These are phyloP conservation scores for Seira sanloemensis DNA, from an alignment of 2,888 invertebrate species.

Conservation along the genomic window DNA sequence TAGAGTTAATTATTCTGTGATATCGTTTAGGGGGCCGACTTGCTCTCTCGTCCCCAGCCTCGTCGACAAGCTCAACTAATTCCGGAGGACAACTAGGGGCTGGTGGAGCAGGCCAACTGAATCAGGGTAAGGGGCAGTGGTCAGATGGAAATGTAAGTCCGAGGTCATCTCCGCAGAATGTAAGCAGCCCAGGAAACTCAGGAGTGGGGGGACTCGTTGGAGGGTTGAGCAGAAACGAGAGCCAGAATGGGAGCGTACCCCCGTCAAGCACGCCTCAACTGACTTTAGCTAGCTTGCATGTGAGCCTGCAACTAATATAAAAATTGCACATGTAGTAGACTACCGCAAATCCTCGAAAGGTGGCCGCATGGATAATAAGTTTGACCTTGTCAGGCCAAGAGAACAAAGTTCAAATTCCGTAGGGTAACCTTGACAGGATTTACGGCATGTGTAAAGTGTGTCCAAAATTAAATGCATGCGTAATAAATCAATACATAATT, in stretches of 20 bases:
- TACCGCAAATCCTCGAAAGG: no score
- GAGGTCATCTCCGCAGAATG: constrained; percentile 47
- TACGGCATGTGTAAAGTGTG: no score
- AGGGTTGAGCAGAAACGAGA: background rate
- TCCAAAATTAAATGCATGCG: no score
- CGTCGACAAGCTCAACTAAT: constrained; percentile 59
- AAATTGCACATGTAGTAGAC: no score
- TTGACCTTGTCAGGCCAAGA: no score
- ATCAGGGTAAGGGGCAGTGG: constrained; percentile 59
- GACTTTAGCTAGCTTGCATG: constrained; percentile 67
- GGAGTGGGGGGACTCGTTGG: constrained; percentile 18
- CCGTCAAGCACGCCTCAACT: constrained; percentile 57
- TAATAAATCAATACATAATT: no score
- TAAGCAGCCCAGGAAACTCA: constrained; percentile 23
- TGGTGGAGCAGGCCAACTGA: constrained; percentile 29
- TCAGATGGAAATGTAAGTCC: constrained; percentile 13
- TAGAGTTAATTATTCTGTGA: no score
- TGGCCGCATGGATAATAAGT: no score
- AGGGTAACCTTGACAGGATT: no score
- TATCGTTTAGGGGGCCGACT: constrained; percentile 24
- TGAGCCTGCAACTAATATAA: no score
- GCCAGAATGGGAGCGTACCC: constrained; percentile 26
- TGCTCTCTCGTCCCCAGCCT: constrained; percentile 57
- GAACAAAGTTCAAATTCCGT: no score
- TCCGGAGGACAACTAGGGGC: constrained; percentile 54